A percentile compares a stretch with the other conserved stretches of the same genome.
These are phyloP conservation scores for Drosophila kambysellisi DNA, from an alignment of 2,888 invertebrate genomes.

Conservation along the genomic window DNA sequence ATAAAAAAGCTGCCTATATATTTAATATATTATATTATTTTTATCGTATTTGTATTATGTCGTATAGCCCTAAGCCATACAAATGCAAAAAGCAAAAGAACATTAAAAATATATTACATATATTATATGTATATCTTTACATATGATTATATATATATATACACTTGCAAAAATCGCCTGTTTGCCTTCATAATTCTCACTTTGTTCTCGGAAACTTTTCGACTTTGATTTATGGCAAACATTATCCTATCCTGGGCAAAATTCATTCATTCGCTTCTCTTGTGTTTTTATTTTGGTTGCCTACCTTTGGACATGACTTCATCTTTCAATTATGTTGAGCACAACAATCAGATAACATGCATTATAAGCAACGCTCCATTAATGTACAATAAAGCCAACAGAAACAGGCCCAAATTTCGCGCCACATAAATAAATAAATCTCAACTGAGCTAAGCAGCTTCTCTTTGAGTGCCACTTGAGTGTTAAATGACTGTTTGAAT, in stretches of 20 bases:
- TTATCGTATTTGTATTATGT: neutral
- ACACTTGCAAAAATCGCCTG: neutral
- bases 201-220: constrained; percentile 1
- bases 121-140: neutral
- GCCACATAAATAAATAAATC: constrained; percentile 29
- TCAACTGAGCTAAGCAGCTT: constrained; percentile 25
- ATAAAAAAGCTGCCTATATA: neutral
- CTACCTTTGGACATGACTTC: constrained; percentile 65
- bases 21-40: neutral
- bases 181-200: constrained; percentile 18
- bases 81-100: neutral
- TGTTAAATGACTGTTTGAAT: constrained; percentile 41
- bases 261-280: neutral
- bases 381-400: constrained; percentile 43
- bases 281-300: constrained; percentile 8
- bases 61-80: neutral
- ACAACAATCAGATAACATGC: constrained; percentile 26
- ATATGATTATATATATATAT: neutral
- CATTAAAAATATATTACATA: neutral
- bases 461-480: constrained; percentile 36
- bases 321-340: constrained; percentile 60
- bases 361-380: constrained; percentile 27
- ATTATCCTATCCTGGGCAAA: neutral
- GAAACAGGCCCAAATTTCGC: constrained; percentile 15
- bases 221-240: constrained; percentile 23